A percentile compares a stretch with the other conserved stretches of the same genome.
Evolutionary conservation across 2,797 vertebrate species (phyloP).

Genomic region (Neoniphon sammara): DNA sequence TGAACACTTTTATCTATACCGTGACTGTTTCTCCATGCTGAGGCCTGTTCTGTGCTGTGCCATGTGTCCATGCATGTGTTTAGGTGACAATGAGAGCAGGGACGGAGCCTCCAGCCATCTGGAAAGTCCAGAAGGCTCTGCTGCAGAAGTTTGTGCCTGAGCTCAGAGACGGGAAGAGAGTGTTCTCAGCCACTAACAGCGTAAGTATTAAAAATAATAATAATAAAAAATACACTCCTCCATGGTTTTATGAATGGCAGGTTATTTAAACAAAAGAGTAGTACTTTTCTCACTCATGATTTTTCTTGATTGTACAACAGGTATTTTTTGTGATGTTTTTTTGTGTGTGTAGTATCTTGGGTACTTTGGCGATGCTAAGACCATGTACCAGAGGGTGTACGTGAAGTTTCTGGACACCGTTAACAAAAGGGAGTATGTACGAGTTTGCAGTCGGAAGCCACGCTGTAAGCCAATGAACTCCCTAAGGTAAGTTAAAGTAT

Average conservation of each 20-base stretch:
- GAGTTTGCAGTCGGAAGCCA: slow-evolving; percentile 96
- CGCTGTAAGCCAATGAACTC: slow-evolving; percentile 91
- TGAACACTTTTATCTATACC: background rate
- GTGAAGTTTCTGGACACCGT: slow-evolving; percentile 98
- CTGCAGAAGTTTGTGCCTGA: slow-evolving; percentile 99
- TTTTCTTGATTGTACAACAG: background rate
- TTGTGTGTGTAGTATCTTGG: slow-evolving; percentile 90
- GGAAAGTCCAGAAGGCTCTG: slow-evolving; percentile 99
- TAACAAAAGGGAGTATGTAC: slow-evolving; percentile 98
- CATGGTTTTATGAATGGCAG: too few relatives aligned
- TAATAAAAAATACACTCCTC: background rate
- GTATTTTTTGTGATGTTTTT: slow-evolving; percentile 5
- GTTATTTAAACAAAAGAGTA: too few relatives aligned
- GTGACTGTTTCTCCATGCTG: slow-evolving; percentile 4
- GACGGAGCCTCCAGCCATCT: slow-evolving; percentile 96
- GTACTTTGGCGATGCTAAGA: slow-evolving; percentile 97
- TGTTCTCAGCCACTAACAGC: slow-evolving; percentile 98
- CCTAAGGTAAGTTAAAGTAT: slow-evolving; percentile 82
- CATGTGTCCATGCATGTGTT: slow-evolving; percentile 52
- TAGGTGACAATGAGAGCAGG: slow-evolving; percentile 92
- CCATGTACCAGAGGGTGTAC: slow-evolving; percentile 96
- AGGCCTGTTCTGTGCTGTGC: slow-evolving; percentile 20
- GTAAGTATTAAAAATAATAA: slow-evolving; percentile 83
- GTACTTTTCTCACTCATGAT: background rate
- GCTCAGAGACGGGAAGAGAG: slow-evolving; percentile 92